Conservation (phyloP, 30 jellyfish, hydroid and myxozoan genomes). For the Mastigias papua region DNA sequence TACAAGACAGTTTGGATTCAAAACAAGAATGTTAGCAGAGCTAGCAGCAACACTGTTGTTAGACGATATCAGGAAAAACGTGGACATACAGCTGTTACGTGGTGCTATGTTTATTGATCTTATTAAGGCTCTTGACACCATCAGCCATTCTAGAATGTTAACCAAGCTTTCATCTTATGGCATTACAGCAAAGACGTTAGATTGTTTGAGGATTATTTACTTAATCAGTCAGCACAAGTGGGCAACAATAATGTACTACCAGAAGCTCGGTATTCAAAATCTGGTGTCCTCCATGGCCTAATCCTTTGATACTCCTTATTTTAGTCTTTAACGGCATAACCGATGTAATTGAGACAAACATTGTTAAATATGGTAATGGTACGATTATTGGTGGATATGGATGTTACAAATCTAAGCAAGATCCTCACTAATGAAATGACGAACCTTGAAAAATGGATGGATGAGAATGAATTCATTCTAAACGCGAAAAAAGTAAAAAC, state of each 20-base stretch:
- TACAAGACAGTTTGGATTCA: slow-evolving; percentile 64
- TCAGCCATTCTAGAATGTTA: slow-evolving; percentile 47
- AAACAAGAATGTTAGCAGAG: slow-evolving; percentile 43
- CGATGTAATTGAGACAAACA: slow-evolving; percentile 36
- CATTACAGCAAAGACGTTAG: slow-evolving; percentile 24
- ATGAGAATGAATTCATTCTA: slow-evolving; percentile 32
- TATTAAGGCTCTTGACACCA: slow-evolving; percentile 79
- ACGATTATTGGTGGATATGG: slow-evolving; percentile 59
- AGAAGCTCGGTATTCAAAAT: slow-evolving; percentile 16
- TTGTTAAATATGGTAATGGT: slow-evolving; percentile 62
- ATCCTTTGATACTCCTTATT: slow-evolving; percentile 51
- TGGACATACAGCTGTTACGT: slow-evolving; percentile 39
- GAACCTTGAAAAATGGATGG: slow-evolving; percentile 42
- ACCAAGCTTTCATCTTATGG: slow-evolving; percentile 67
- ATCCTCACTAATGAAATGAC: slow-evolving; percentile 12
- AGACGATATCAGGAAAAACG: slow-evolving; percentile 41
- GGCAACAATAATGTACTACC: slow-evolving; percentile 33
- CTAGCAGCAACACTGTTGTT: slow-evolving; percentile 64
- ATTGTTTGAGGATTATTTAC: slow-evolving; percentile 53
- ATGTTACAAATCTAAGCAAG: slow-evolving; percentile 31
- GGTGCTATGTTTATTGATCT: slow-evolving; percentile 71
- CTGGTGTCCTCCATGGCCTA: slow-evolving; percentile 73
- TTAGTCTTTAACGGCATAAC: slow-evolving; percentile 40
- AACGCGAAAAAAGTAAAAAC: slow-evolving; percentile 43
- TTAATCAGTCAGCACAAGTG: slow-evolving; percentile 44